phyloP scores from a whole-genome alignment of 1,140 invertebrate species.

The Heliconius hewitsoni region DNA sequence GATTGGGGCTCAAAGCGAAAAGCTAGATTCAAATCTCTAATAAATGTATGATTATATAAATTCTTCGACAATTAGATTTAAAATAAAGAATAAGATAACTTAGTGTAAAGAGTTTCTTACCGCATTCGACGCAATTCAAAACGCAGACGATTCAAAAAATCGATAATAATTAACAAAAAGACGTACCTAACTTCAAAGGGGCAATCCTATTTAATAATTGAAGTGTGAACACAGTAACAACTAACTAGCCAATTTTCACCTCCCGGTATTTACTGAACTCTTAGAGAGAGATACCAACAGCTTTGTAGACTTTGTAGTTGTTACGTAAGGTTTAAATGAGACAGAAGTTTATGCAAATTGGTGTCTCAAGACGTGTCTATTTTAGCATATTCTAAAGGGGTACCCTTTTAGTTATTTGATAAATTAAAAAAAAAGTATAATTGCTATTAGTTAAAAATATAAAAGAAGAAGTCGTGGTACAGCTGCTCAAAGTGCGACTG shows the following conservation, averaged over 20 bases:
- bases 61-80: no score
- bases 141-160: background rate
- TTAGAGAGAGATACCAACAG: background rate
- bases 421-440: no score
- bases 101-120: no score
- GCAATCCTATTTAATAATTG: background rate
- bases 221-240: background rate
- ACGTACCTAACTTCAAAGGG: background rate
- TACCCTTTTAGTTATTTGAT: background rate
- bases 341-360: background rate
- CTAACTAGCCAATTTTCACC: conserved; percentile 3
- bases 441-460: no score
- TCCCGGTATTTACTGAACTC: background rate
- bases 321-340: conserved; percentile 9
- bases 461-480: no score
- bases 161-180: background rate
- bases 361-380: background rate
- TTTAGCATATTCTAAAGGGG: background rate
- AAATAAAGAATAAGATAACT: no score
- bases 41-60: no score
- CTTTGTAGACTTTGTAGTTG: conserved; percentile 10
- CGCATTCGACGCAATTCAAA: no score
- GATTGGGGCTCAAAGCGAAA: no score
- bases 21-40: no score
- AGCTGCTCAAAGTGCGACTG: no score